These are phyloP conservation scores for Polydrusus cervinus DNA, from an alignment of 2,888 invertebrate species.

Conservation along the genomic window DNA sequence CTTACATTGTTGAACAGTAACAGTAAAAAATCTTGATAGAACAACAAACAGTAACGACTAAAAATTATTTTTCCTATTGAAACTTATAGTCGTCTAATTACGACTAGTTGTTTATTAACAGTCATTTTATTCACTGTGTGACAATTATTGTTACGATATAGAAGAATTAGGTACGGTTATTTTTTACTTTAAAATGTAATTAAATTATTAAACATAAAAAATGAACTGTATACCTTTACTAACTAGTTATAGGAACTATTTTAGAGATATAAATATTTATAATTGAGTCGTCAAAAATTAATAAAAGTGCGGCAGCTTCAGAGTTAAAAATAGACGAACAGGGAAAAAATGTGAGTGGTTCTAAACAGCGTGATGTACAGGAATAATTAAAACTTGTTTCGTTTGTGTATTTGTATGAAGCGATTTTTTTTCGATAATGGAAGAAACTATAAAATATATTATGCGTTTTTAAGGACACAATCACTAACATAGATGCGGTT, in stretches of 20 bases:
- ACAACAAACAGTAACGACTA: too few species aligned
- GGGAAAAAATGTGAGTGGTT: too few species aligned
- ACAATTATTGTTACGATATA: constrained; percentile 4
- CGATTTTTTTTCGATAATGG: too few species aligned
- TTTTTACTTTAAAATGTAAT: constrained; percentile 6
- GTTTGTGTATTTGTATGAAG: too few species aligned
- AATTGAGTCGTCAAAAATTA: constrained; percentile 13
- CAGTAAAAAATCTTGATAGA: too few species aligned
- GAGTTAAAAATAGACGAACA: background rate
- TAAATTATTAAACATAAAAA: constrained; percentile 12
- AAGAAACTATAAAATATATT: too few species aligned
- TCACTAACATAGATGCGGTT: too few species aligned
- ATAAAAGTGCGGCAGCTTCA: constrained; percentile 8
- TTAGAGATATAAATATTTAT: constrained; percentile 11
- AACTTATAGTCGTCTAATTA: background rate
- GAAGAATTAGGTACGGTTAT: constrained; percentile 16
- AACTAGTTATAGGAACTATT: constrained; percentile 18
- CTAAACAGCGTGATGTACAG: too few species aligned
- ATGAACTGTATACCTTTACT: constrained; percentile 26
- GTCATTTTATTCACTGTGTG: background rate
- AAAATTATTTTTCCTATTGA: constrained; percentile 4
- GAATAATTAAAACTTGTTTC: too few species aligned
- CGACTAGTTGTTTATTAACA: too few species aligned
- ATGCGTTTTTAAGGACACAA: too few species aligned
- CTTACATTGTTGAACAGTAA: too few species aligned